phyloP scores from a whole-genome alignment of 2,888 invertebrate genomes.

The Melangyna quadrimaculata region DNA sequence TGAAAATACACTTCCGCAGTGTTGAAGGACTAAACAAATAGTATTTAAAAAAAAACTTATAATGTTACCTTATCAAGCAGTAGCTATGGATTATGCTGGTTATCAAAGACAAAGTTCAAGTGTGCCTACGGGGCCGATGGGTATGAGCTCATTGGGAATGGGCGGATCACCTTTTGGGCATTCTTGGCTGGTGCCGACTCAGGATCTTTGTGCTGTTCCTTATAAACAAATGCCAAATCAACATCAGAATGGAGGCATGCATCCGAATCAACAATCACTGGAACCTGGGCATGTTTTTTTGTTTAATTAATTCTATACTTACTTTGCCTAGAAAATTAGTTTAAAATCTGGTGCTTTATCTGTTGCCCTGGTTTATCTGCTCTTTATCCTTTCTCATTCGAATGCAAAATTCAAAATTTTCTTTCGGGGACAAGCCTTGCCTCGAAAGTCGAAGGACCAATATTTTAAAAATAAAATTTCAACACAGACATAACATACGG shows the following conservation, averaged over 20 bases:
- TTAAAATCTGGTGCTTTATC: no score
- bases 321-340: no score
- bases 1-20: constrained; percentile 36
- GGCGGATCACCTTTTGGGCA: constrained; percentile 89
- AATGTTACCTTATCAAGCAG: constrained; percentile 94
- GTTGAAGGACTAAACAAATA: not conserved
- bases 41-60: constrained; percentile 43
- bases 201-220: constrained; percentile 95
- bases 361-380: no score
- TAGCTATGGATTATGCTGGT: constrained; percentile 92
- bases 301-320: no score
- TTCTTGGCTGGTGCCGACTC: constrained; percentile 96
- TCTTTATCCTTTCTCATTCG: no score
- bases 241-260: constrained; percentile 79
- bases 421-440: no score
- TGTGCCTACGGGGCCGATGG: constrained; percentile 80
- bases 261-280: constrained; percentile 82
- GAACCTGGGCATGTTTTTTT: constrained; percentile 93
- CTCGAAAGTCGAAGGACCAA: no score
- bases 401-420: no score
- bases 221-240: constrained; percentile 85
- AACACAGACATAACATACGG: no score
- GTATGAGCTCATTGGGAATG: constrained; percentile 83
- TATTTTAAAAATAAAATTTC: no score
- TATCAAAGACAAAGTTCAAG: constrained; percentile 84